Evolutionary conservation across 2,113 vertebrate species (phyloP).

Genomic region (Chloebia gouldiae): DNA sequence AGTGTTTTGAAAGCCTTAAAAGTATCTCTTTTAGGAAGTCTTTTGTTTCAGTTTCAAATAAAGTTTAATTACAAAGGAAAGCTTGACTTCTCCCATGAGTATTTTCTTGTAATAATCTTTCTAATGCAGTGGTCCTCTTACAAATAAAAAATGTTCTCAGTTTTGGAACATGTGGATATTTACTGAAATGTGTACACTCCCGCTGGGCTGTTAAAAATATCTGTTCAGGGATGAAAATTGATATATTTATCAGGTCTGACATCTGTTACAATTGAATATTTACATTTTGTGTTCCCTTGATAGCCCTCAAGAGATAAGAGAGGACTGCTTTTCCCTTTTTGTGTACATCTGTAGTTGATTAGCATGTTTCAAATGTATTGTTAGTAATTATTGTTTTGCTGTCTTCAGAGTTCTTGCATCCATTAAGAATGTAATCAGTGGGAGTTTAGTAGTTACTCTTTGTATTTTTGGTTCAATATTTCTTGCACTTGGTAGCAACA

Average conservation of each 20-base stretch:
- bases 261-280: constrained; percentile 47
- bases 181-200: constrained; percentile 2
- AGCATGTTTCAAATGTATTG: neutral
- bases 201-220: constrained; percentile 6
- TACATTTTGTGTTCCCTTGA: constrained; percentile 24
- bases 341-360: neutral
- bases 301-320: neutral
- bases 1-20: neutral
- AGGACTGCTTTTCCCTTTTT: neutral
- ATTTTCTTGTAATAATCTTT: constrained; percentile 43
- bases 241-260: constrained; percentile 25
- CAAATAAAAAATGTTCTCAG: constrained; percentile 7
- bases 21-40: neutral
- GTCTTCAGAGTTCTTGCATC: neutral
- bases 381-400: neutral
- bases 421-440: neutral
- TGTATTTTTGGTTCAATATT: neutral
- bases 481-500: neutral
- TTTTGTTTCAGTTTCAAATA: constrained; percentile 50
- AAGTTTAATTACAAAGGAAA: constrained; percentile 63
- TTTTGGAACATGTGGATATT: constrained; percentile 1
- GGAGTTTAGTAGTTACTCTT: neutral
- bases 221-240: constrained; percentile 34
- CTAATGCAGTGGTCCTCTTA: constrained; percentile 1
- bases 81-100: neutral